Evolutionary conservation across 2,797 vertebrate genomes (phyloP).

Genomic region (Australoheros facetus): DNA sequence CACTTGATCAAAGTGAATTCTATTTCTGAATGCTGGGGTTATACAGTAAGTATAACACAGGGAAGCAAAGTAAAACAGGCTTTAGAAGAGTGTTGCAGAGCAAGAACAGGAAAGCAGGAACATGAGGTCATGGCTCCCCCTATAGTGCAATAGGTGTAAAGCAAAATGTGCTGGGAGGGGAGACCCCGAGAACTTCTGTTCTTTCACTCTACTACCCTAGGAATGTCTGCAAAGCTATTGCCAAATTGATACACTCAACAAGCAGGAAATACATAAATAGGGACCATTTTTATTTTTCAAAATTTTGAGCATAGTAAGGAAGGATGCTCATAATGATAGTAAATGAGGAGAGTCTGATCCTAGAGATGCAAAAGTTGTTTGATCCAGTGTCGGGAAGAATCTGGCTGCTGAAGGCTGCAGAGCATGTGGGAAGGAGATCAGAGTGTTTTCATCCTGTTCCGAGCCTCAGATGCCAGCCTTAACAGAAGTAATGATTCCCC

Average conservation of each 20-base stretch:
- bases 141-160: conserved; percentile 64
- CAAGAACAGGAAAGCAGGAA: conserved; percentile 25
- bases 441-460: conserved; percentile 55
- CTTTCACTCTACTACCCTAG: conserved; percentile 20
- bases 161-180: conserved; percentile 3
- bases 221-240: conserved; percentile 20
- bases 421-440: conserved; percentile 65
- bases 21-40: conserved; percentile 43
- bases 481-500: conserved; percentile 63
- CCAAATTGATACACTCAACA: conserved; percentile 34
- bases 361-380: conserved; percentile 44
- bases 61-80: conserved; percentile 36
- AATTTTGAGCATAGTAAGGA: conserved; percentile 28
- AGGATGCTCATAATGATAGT: conserved; percentile 20
- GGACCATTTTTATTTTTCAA: conserved; percentile 13
- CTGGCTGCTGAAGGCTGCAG: conserved; percentile 42
- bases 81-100: conserved; percentile 17
- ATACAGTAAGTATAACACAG: conserved; percentile 32
- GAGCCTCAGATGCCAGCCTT: conserved; percentile 58
- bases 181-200: conserved; percentile 18
- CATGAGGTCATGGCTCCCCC: conserved; percentile 83
- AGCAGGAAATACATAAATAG: conserved; percentile 30
- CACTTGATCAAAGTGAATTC: conserved; percentile 50
- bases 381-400: conserved; percentile 55
- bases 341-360: conserved; percentile 40